Conservation (phyloP, 2,797 vertebrate species). For the Pygocentrus nattereri region DNA sequence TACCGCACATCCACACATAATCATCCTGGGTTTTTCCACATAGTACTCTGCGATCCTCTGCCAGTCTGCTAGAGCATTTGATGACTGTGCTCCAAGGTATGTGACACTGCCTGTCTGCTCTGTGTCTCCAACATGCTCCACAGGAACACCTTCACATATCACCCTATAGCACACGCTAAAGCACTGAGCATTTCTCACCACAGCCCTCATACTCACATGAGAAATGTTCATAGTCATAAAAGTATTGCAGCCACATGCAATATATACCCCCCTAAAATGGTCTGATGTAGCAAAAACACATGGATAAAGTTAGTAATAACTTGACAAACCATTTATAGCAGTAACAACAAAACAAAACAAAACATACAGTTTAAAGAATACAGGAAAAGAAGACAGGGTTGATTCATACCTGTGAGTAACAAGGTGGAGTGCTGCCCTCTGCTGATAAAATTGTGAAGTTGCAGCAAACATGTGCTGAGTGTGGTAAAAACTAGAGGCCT, state of each 20-base stretch:
- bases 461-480: slow-evolving; percentile 61
- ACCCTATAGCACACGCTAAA: slow-evolving; percentile 65
- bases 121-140: slow-evolving; percentile 46
- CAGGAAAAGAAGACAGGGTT: too few species aligned
- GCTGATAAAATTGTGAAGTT: slow-evolving; percentile 21
- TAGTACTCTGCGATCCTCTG: slow-evolving; percentile 61
- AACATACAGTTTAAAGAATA: neutral
- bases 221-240: neutral
- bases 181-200: neutral
- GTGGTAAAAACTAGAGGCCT: slow-evolving; percentile 74
- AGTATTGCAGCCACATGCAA: neutral
- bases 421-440: slow-evolving; percentile 52
- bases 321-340: neutral
- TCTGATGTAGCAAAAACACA: neutral
- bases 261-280: neutral
- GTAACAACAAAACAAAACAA: neutral
- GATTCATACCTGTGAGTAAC: slow-evolving; percentile 40
- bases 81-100: slow-evolving; percentile 33
- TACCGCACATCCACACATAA: slow-evolving; percentile 75
- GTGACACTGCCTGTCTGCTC: slow-evolving; percentile 48
- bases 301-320: neutral
- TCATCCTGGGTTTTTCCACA: slow-evolving; percentile 66
- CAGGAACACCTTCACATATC: slow-evolving; percentile 67
- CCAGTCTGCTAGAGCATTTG: slow-evolving; percentile 56
- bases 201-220: neutral